Evolutionary conservation across 2,113 vertebrate genomes (phyloP).

Genomic region (Candoia aspera): DNA sequence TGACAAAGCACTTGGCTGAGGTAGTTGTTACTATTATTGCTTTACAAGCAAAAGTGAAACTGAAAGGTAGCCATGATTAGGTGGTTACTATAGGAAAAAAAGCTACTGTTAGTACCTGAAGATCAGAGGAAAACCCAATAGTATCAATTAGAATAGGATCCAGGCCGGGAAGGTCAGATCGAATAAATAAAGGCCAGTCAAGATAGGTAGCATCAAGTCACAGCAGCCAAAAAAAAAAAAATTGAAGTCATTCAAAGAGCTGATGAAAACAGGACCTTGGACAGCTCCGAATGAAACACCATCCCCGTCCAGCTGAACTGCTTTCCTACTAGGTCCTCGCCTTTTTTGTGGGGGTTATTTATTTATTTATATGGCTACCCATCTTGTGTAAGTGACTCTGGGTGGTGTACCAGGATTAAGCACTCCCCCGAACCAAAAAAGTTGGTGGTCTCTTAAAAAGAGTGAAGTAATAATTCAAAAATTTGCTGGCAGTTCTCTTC

Average conservation of each 20-base stretch:
- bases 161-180: background rate
- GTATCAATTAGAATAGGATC: background rate
- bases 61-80: background rate
- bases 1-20: conserved; percentile 14
- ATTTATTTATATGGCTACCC: background rate
- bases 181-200: background rate
- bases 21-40: background rate
- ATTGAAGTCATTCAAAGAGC: background rate
- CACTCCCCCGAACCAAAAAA: background rate
- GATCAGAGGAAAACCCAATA: background rate
- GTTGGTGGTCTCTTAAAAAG: too few relatives aligned
- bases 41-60: conserved; percentile 6
- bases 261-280: background rate
- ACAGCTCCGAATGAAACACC: background rate
- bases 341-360: background rate
- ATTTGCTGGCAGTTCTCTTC: too few relatives aligned
- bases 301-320: background rate
- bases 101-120: background rate
- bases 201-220: background rate
- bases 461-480: background rate
- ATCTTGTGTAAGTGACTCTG: background rate
- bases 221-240: background rate
- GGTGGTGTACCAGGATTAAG: background rate
- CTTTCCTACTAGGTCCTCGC: background rate
- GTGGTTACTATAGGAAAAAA: background rate